Base-by-base conservation (phyloP, 2,113 vertebrate genomes). In the Protobothrops flavoviridis region DNA sequence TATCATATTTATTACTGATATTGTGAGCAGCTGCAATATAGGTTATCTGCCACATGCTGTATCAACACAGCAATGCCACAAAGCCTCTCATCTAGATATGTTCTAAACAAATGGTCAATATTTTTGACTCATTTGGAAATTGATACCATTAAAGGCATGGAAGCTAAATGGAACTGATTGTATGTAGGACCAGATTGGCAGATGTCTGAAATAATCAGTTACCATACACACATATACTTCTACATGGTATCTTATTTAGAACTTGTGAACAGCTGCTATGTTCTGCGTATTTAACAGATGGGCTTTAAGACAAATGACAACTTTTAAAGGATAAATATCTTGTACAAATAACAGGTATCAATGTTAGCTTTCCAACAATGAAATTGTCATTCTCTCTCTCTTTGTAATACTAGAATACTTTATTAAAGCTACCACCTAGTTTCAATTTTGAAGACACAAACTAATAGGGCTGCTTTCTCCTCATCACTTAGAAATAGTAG, bases 181-280 rank as follows among this genome's bases (percentile, higher is more conserved):
- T 11, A 21, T n/a, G n/a, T 26, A 2, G 29, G 20, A 87, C 61
- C 92, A 85, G 48, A 48, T 39, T 81, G 69, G 6, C 15, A 81
- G 64, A 95, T 94, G 61, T 85, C 86, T 52, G 88, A 24, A 93
- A 91, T n/a, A 91, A 94, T 96, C 55, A 43, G 87, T 86, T 87
- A 24, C 23, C 92, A 8, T 59, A 26, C 61, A 26, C 81, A 26
- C 64, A 7, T 8, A 57, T 43, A 26, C 45, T 85, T 61, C 12
- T 92, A 23, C 3, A 5, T 20, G 74, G 29, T 89, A 1, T 4
- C 48, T 48, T 92, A 56, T 94, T 74, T n/a, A 94, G 88, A 17
- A 39, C 7, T 50, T 4, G 26, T 43, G 43, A 50, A 90, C 90
- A 39, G 39, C 59, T n/a, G 87, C 53, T 33, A 21, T 0, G 0